A percentile compares a stretch with the other conserved stretches of the same genome.
These are phyloP conservation scores for Drosophila stalkeri DNA, from an alignment of 2,888 invertebrate species.

Conservation along the genomic window DNA sequence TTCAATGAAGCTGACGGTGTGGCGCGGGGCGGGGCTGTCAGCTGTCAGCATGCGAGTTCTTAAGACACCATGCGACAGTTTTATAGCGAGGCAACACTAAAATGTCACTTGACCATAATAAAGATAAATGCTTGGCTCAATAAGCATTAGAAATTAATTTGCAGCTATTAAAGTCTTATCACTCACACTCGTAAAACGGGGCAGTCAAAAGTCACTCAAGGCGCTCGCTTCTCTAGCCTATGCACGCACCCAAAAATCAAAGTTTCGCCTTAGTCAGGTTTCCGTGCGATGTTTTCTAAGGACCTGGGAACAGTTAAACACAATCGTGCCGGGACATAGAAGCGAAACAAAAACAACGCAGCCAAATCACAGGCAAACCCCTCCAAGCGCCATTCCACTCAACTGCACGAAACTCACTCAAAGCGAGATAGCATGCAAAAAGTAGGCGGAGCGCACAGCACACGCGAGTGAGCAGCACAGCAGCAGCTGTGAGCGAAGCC, in stretches of 20 bases:
- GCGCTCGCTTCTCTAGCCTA: slow-evolving; percentile 25
- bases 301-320: slow-evolving; percentile 66
- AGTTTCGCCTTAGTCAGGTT: slow-evolving; percentile 28
- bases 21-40: slow-evolving; percentile 14
- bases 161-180: slow-evolving; percentile 11
- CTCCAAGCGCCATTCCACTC: slow-evolving; percentile 32
- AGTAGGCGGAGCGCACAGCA: slow-evolving; percentile 78
- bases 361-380: slow-evolving; percentile 36
- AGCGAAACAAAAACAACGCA: slow-evolving; percentile 30
- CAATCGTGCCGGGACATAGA: slow-evolving; percentile 9
- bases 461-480: slow-evolving; percentile 46
- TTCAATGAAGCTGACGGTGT: slow-evolving; percentile 38
- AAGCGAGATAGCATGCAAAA: slow-evolving; percentile 56
- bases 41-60: slow-evolving; percentile 16
- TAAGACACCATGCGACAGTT: slow-evolving; percentile 43
- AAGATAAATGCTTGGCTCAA: slow-evolving; percentile 49
- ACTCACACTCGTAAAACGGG: slow-evolving; percentile 9
- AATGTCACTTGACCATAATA: slow-evolving; percentile 37
- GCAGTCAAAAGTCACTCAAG: slow-evolving; percentile 15
- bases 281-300: slow-evolving; percentile 49
- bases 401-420: slow-evolving; percentile 48
- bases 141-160: slow-evolving; percentile 14
- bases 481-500: slow-evolving; percentile 34
- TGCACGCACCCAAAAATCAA: slow-evolving; percentile 49
- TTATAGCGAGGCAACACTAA: slow-evolving; percentile 25